These are phyloP conservation scores for Cyprichromis sp. DNA, from an alignment of 2,113 vertebrate genomes.

Conservation along the genomic window DNA sequence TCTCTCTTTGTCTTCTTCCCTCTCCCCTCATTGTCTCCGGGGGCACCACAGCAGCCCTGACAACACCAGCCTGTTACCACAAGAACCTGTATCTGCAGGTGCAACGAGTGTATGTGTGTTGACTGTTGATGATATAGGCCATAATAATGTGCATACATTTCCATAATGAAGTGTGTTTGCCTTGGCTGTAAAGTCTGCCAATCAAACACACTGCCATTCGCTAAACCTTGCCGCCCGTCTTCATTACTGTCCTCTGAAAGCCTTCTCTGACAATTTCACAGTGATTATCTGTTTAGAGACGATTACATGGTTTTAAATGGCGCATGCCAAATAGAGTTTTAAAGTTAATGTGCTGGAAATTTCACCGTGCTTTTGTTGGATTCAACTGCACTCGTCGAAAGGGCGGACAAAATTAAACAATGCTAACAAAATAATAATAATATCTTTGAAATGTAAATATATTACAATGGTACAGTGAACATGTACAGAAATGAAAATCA, in stretches of 20 bases:
- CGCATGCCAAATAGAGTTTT: not conserved
- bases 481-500: not conserved
- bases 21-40: slow-evolving; percentile 52
- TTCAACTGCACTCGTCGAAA: not conserved
- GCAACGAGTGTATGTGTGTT: not conserved
- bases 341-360: not conserved
- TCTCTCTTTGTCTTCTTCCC: slow-evolving; percentile 37
- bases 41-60: slow-evolving; percentile 33
- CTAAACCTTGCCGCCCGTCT: not conserved
- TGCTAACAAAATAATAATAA: not conserved
- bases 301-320: not conserved
- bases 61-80: slow-evolving; percentile 48
- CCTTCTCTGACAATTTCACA: not conserved
- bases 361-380: not conserved
- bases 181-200: slow-evolving; percentile 5
- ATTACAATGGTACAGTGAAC: not conserved
- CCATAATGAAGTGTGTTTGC: slow-evolving; percentile 36
- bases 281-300: not conserved
- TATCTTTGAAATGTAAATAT: not conserved
- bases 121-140: not conserved
- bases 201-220: not conserved
- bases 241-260: not conserved
- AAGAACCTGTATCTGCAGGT: slow-evolving; percentile 2
- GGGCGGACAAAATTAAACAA: not conserved
- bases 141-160: slow-evolving; percentile 45